These are phyloP conservation scores for Scaptodrosophila latifasciaeformis DNA, from an alignment of 2,888 invertebrate species.

Conservation along the genomic window DNA sequence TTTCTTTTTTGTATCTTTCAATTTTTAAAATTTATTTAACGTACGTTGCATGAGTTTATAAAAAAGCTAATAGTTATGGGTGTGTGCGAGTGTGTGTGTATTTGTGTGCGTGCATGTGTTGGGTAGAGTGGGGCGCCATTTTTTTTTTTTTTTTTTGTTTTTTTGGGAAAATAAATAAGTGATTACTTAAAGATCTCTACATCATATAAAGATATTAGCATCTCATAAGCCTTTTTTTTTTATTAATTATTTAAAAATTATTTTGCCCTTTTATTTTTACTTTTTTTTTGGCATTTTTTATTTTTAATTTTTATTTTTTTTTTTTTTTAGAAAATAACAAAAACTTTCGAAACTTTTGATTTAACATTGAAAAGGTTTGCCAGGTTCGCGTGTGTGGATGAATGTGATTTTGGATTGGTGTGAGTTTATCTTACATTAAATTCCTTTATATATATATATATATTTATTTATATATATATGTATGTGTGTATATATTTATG, in stretches of 20 bases:
- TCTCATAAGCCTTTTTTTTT: slow-evolving; percentile 48
- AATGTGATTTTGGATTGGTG: slow-evolving; percentile 19
- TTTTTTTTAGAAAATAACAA: too few species aligned
- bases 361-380: slow-evolving; percentile 49
- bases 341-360: too few species aligned
- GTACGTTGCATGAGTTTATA: too few species aligned
- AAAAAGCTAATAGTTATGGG: too few species aligned
- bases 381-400: slow-evolving; percentile 34
- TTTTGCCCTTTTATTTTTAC: slow-evolving; percentile 15
- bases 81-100: too few species aligned
- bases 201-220: slow-evolving; percentile 61
- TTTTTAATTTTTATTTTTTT: slow-evolving; percentile 28
- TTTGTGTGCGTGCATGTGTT: too few species aligned
- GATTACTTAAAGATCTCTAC: slow-evolving; percentile 47
- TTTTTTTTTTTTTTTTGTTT: too few species aligned
- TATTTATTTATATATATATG: slow-evolving; percentile 5
- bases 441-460: slow-evolving; percentile 24
- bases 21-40: too few species aligned
- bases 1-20: too few species aligned
- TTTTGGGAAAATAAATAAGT: slow-evolving; percentile 19
- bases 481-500: slow-evolving; percentile 2
- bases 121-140: too few species aligned
- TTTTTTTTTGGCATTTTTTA: slow-evolving; percentile 43
- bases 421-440: slow-evolving; percentile 1
- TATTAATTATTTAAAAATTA: slow-evolving; percentile 13